phyloP scores from a whole-genome alignment of 2,113 vertebrate species.

The Gymnorhina tibicen region DNA sequence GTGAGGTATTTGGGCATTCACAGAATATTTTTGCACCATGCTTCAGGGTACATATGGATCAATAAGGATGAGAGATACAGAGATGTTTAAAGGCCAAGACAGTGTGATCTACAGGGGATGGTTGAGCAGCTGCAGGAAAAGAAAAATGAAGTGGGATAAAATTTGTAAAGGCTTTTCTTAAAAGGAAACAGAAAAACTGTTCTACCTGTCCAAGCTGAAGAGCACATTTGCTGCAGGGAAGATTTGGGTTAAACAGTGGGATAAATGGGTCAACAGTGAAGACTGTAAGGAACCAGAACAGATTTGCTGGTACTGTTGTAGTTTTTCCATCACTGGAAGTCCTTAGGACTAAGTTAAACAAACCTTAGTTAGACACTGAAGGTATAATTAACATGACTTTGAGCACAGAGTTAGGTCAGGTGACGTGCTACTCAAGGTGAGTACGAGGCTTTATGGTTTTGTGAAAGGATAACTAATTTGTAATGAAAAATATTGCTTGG shows the following conservation, averaged over 20 bases:
- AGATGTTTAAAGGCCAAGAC: neutral
- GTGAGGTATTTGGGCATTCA: neutral
- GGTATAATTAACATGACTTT: neutral
- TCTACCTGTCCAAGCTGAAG: neutral
- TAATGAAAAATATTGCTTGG: neutral
- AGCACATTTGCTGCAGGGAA: neutral
- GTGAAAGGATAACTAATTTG: neutral
- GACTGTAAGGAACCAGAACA: neutral
- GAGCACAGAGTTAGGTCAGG: neutral
- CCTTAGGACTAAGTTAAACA: neutral
- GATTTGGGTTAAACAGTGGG: neutral
- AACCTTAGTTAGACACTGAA: neutral
- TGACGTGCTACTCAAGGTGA: neutral
- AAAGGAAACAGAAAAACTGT: neutral
- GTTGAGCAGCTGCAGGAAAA: neutral
- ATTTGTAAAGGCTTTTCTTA: neutral
- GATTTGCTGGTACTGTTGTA: neutral
- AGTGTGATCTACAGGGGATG: neutral
- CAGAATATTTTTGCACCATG: neutral
- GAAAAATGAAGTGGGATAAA: neutral
- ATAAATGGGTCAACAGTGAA: neutral
- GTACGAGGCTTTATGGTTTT: neutral
- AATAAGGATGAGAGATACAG: neutral
- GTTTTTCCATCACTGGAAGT: neutral
- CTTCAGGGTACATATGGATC: neutral